Evolutionary conservation across 1,140 invertebrate genomes (phyloP).

Genomic region (Solenopsis invicta): DNA sequence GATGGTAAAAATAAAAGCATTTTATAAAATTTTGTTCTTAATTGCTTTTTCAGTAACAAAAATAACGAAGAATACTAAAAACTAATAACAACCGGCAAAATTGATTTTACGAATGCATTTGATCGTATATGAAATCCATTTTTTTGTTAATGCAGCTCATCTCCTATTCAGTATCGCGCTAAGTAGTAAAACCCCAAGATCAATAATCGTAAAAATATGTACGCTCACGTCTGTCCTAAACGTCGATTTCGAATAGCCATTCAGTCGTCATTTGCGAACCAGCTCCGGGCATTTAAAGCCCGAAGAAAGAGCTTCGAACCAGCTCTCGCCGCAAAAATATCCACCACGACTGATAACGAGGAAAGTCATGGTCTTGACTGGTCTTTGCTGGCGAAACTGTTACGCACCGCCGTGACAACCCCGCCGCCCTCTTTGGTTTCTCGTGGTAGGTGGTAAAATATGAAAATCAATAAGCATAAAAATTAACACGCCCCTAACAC

Average conservation of each 20-base stretch:
- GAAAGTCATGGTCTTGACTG: constrained; percentile 16
- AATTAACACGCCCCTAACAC: constrained; percentile 84
- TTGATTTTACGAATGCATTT: neutral
- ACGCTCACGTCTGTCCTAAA: constrained; percentile 4
- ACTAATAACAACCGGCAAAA: neutral
- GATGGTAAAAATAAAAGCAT: neutral
- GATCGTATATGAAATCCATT: neutral
- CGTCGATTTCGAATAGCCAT: constrained; percentile 28
- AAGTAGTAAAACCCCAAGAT: constrained; percentile 18
- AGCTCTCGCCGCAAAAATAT: constrained; percentile 41
- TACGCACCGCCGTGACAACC: neutral
- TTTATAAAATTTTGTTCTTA: neutral
- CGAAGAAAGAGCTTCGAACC: neutral
- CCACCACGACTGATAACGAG: constrained; percentile 42
- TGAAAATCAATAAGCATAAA: constrained; percentile 87
- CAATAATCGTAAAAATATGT: constrained; percentile 17
- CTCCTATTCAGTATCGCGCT: neutral
- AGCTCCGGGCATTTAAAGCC: neutral
- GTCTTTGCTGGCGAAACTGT: neutral
- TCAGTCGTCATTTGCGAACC: neutral
- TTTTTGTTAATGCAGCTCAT: neutral
- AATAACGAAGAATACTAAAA: neutral
- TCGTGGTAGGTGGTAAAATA: constrained; percentile 83
- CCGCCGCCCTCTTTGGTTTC: neutral
- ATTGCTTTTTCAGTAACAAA: neutral